Base-by-base conservation (phyloP, 2,797 vertebrate species). In the Lacerta bilineata region DNA sequence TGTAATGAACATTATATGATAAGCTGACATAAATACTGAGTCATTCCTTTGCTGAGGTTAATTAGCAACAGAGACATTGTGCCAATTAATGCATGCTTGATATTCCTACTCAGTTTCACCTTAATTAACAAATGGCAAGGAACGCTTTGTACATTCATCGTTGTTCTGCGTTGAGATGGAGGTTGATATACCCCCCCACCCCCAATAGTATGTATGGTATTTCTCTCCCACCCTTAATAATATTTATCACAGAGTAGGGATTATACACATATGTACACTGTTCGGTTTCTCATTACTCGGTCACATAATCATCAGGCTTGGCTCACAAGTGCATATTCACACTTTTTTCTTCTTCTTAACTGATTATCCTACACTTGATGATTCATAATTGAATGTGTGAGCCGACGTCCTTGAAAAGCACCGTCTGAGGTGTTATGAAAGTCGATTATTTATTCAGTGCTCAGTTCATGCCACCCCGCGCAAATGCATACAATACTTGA, bases 341-440 rank as follows among this genome's bases (percentile, higher is more conserved):
- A 55, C 77, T 80, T 71, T 23, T 55, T 86, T 55, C 50, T 69
- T 69, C 85, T 39, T 72, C 29, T 33, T 85, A 66, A 8, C 18
- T 85, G 36, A 77, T 85, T 85, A 27, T 74, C 59, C 50, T 74
- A 36, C 55, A 33, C 59, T 74, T 66, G 39, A 78, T n/a, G 27
- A 43, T 43, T 77, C 18, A 77, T 41, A 33, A 43, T 8, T 66
- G 74, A 66, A 85, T 66, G 84, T 64, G 27, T 66, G 27, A 72
- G 68, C 85, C 39, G 15, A 41, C 25, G 50, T 59, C 78, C 77
- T 80, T 71, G 76, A 55, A 71, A 76, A 59, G 71, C 36, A 61
- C 71, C 3, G 7, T 64, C 55, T 7, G 25, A 82, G 80, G 39
- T 82, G 59, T 43, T 66, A 29, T 61, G 69, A 27, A 55, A 36